Percentiles rank a stretch among this genome's conserved stretches.
phyloP scores from a whole-genome alignment of 2,113 vertebrate genomes.

The Pedionomus torquatus region DNA sequence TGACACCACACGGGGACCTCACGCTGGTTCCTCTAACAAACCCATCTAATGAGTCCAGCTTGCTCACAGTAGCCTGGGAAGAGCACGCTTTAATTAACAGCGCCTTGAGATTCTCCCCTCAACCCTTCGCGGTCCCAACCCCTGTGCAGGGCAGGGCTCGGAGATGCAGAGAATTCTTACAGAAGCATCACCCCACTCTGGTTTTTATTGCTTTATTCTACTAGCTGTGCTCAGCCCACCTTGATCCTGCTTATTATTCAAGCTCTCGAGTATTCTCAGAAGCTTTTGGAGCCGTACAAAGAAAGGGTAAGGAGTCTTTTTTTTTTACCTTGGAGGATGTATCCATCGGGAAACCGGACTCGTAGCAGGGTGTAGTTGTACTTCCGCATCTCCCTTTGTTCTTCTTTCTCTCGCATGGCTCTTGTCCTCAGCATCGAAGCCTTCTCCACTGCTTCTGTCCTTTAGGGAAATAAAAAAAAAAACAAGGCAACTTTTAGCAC shows the following conservation, averaged over 20 bases:
- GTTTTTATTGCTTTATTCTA: neutral
- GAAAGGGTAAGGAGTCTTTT: rapidly evolving
- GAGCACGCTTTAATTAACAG: neutral
- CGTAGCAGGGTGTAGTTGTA: slow-evolving; percentile 91
- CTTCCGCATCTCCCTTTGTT: slow-evolving; percentile 87
- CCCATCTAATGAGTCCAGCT: neutral
- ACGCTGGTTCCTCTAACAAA: neutral
- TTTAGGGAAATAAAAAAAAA: slow-evolving; percentile 10
- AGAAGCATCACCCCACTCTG: rapidly evolving
- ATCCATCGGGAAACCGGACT: slow-evolving; percentile 87
- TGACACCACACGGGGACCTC: neutral
- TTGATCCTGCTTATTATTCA: neutral
- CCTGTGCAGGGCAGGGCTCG: neutral
- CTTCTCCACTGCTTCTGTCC: slow-evolving; percentile 86
- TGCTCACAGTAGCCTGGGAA: neutral
- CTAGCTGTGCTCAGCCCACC: neutral
- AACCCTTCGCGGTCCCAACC: neutral
- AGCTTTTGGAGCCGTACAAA: neutral
- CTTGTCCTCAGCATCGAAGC: slow-evolving; percentile 88
- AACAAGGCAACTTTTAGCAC: neutral
- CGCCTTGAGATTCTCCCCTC: neutral
- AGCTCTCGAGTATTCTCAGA: neutral
- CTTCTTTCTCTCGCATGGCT: slow-evolving; percentile 92
- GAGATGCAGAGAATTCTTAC: neutral
- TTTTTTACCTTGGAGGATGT: slow-evolving; percentile 87